These are phyloP conservation scores for Asobara japonica DNA, from an alignment of 1,140 invertebrate genomes.

Conservation along the genomic window DNA sequence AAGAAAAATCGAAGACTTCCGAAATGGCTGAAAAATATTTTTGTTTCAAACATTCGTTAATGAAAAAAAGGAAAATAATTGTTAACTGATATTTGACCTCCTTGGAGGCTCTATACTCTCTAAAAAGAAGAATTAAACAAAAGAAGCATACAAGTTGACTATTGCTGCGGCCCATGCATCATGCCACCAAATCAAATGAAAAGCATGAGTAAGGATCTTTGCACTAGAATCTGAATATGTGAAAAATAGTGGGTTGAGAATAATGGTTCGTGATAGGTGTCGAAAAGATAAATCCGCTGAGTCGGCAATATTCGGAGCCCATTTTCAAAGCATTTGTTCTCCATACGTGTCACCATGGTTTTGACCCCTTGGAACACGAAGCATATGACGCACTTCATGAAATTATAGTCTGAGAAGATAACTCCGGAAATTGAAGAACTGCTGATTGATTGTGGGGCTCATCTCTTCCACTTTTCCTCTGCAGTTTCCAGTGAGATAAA, in stretches of 20 bases:
- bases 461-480: too few relatives aligned
- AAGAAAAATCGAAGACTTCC: too few relatives aligned
- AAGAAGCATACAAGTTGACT: neutral
- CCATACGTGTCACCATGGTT: neutral
- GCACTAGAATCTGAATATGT: neutral
- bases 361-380: neutral
- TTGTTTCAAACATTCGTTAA: too few relatives aligned
- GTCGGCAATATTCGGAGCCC: neutral
- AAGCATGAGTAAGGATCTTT: neutral
- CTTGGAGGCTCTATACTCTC: too few relatives aligned
- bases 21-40: too few relatives aligned
- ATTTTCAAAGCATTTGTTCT: neutral
- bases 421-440: neutral
- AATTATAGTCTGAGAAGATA: neutral
- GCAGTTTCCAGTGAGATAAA: too few relatives aligned
- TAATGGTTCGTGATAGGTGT: neutral
- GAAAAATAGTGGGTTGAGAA: neutral
- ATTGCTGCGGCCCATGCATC: neutral
- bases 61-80: too few relatives aligned
- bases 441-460: too few relatives aligned
- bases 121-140: too few relatives aligned
- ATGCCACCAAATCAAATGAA: neutral
- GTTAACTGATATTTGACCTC: too few relatives aligned
- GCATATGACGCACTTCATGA: neutral
- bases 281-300: neutral